These are phyloP conservation scores for Eretmodus cyanostictus DNA, from an alignment of 2,113 vertebrate species.

Conservation along the genomic window DNA sequence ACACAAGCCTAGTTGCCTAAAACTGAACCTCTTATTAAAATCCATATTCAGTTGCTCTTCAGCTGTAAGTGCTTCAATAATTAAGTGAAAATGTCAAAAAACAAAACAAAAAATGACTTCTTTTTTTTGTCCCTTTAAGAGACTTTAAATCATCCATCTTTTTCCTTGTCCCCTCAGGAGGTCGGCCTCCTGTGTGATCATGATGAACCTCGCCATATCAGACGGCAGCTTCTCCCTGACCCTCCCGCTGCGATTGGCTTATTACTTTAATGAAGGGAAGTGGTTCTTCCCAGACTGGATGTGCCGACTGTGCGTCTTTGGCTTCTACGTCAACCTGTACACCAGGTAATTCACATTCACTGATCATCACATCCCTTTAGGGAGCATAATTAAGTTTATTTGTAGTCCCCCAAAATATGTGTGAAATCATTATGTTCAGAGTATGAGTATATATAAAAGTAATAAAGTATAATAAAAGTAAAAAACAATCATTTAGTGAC, in stretches of 20 bases:
- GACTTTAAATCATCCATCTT: not conserved
- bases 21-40: accelerated
- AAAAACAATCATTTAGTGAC: not conserved
- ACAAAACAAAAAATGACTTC: not conserved
- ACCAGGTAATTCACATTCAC: slow-evolving; percentile 36
- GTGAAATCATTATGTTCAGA: not conserved
- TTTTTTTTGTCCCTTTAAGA: not conserved
- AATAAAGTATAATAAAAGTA: not conserved
- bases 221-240: slow-evolving; percentile 67
- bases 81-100: not conserved
- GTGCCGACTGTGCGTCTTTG: slow-evolving; percentile 60
- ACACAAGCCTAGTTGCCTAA: not conserved
- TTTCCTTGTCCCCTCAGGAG: not conserved
- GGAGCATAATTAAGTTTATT: not conserved
- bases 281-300: slow-evolving; percentile 68
- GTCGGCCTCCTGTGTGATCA: slow-evolving; percentile 55
- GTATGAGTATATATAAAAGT: not conserved
- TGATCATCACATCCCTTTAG: not conserved
- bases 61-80: not conserved
- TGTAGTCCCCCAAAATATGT: accelerated
- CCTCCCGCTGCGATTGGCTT: slow-evolving; percentile 63
- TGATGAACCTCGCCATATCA: slow-evolving; percentile 70
- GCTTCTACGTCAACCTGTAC: slow-evolving; percentile 72
- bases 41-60: not conserved
- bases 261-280: slow-evolving; percentile 38